A percentile compares a stretch with the other conserved stretches of the same genome.
Conservation (phyloP, 2,113 vertebrate genomes). For the Cyprinus carpio region DNA sequence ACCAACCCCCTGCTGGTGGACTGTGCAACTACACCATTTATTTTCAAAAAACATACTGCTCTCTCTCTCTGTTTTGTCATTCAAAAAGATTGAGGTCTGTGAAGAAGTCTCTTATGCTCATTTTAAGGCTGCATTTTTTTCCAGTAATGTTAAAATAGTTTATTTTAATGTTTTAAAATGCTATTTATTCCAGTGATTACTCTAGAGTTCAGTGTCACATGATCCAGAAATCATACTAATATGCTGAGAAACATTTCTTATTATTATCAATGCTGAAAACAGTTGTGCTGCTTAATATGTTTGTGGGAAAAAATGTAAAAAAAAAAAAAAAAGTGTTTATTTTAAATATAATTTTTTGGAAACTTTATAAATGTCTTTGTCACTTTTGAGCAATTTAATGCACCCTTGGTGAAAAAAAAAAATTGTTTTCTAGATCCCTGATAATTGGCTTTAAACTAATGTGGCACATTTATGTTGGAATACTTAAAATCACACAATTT, state of each 20-base stretch:
- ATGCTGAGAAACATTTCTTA: neutral
- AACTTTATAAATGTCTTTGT: neutral
- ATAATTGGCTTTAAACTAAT: neutral
- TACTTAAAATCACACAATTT: neutral
- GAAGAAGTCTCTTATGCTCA: neutral
- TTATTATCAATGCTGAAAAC: neutral
- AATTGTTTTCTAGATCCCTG: neutral
- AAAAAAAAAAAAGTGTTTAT: conserved; percentile 1
- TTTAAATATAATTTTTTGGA: neutral
- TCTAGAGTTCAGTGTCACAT: neutral
- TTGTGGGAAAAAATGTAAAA: neutral
- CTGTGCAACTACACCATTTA: neutral
- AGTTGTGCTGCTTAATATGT: neutral
- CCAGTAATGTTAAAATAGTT: neutral
- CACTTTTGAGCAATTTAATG: neutral
- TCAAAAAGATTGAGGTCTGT: neutral
- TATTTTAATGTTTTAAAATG: neutral
- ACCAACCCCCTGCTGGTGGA: neutral
- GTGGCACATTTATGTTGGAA: neutral
- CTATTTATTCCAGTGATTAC: neutral
- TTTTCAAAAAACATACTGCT: neutral
- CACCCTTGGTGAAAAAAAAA: neutral
- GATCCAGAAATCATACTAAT: neutral
- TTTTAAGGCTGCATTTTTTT: neutral
- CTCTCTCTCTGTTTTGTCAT: neutral